phyloP scores from a whole-genome alignment of 2,888 invertebrate genomes.

The Stegana nigrithorax region DNA sequence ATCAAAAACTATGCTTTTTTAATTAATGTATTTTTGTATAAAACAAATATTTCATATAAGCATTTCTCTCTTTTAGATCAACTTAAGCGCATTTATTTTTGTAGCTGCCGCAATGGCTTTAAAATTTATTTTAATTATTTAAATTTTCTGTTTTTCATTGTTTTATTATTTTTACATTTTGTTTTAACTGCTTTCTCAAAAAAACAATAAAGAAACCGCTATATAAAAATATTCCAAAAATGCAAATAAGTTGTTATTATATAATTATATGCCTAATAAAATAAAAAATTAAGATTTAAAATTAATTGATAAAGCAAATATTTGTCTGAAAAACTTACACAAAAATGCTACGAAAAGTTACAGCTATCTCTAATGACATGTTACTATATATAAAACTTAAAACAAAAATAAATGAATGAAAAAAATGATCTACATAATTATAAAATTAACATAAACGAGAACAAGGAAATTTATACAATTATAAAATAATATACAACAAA shows the following conservation, averaged over 20 bases:
- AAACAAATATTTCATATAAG: background rate
- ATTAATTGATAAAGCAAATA: background rate
- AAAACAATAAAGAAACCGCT: background rate
- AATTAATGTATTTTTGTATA: background rate
- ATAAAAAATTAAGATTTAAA: background rate
- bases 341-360: background rate
- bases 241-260: constrained; percentile 4
- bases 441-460: background rate
- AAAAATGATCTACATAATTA: constrained; percentile 2
- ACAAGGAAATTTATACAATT: background rate
- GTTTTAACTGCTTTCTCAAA: background rate
- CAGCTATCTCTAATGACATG: constrained; percentile 1
- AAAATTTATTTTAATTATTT: constrained; percentile 1
- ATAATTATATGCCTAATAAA: background rate
- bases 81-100: constrained; percentile 2
- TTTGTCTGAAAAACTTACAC: background rate
- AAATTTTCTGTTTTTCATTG: background rate
- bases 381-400: background rate
- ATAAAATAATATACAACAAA: constrained; percentile 1
- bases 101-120: background rate
- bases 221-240: background rate
- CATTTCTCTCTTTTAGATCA: background rate
- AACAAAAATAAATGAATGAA: background rate
- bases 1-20: background rate
- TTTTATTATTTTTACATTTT: background rate